Conservation (phyloP, 2,888 invertebrate genomes). For the Leucoptera coffeella region DNA sequence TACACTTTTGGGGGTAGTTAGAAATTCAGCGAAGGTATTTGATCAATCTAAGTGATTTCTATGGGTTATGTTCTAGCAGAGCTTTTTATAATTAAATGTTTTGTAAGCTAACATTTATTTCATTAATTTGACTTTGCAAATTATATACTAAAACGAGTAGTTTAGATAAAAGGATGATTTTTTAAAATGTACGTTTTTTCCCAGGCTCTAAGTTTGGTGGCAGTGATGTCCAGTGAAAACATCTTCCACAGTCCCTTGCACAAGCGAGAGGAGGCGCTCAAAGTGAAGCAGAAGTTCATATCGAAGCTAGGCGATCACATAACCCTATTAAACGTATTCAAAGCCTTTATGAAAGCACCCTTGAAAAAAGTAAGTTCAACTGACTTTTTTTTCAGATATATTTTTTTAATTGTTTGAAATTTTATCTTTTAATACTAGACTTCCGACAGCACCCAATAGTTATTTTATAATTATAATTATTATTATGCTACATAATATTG, state of each 20-base stretch:
- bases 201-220: constrained; percentile 74
- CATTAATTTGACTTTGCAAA: not conserved
- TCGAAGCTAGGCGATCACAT: constrained; percentile 89
- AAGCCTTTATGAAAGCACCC: constrained; percentile 66
- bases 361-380: constrained; percentile 65
- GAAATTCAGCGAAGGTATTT: too few species aligned
- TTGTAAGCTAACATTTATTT: not conserved
- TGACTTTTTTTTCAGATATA: too few species aligned
- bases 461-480: too few species aligned
- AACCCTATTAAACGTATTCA: constrained; percentile 83
- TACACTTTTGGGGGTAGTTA: too few species aligned
- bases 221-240: constrained; percentile 84
- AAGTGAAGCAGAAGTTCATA: constrained; percentile 72
- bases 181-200: not conserved
- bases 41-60: too few species aligned
- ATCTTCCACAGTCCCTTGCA: constrained; percentile 69
- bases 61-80: not conserved
- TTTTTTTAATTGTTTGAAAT: too few species aligned
- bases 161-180: not conserved
- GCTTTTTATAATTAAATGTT: not conserved
- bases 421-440: too few species aligned
- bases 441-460: too few species aligned
- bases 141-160: not conserved
- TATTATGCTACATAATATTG: too few species aligned
- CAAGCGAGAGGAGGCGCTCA: constrained; percentile 70